These are phyloP conservation scores for Enteromius fasciolatus DNA, from an alignment of 2,797 vertebrate species.

Conservation along the genomic window DNA sequence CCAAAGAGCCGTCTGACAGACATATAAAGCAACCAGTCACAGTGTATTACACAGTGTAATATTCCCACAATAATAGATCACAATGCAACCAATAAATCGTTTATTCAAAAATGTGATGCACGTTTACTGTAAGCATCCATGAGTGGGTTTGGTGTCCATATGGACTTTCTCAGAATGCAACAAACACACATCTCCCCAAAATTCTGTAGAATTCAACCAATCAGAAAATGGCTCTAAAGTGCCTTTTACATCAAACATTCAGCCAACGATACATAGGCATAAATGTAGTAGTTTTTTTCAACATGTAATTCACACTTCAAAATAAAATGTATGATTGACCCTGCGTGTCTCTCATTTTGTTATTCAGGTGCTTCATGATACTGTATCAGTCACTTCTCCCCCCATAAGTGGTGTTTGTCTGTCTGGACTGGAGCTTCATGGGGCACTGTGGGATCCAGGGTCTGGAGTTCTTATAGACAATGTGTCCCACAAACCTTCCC, in stretches of 20 bases:
- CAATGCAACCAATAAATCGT: background rate
- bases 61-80: background rate
- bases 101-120: background rate
- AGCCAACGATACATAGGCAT: no score
- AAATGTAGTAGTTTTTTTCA: background rate
- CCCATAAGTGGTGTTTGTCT: slow-evolving; percentile 71
- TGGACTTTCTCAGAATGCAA: background rate
- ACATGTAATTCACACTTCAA: background rate
- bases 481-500: slow-evolving; percentile 64
- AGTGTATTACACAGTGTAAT: no score
- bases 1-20: no score
- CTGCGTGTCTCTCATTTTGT: slow-evolving; percentile 10
- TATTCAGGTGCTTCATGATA: slow-evolving; percentile 68
- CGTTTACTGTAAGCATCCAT: background rate
- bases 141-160: no score
- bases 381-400: slow-evolving; percentile 21
- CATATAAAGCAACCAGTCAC: no score
- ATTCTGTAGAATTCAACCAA: background rate
- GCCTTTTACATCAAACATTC: background rate
- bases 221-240: no score
- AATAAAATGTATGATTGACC: background rate
- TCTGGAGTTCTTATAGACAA: slow-evolving; percentile 71
- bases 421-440: slow-evolving; percentile 79
- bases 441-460: slow-evolving; percentile 78
- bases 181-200: background rate